These are phyloP conservation scores for Stenoptilia bipunctidactyla DNA, from an alignment of 2,888 invertebrate species.

Conservation along the genomic window DNA sequence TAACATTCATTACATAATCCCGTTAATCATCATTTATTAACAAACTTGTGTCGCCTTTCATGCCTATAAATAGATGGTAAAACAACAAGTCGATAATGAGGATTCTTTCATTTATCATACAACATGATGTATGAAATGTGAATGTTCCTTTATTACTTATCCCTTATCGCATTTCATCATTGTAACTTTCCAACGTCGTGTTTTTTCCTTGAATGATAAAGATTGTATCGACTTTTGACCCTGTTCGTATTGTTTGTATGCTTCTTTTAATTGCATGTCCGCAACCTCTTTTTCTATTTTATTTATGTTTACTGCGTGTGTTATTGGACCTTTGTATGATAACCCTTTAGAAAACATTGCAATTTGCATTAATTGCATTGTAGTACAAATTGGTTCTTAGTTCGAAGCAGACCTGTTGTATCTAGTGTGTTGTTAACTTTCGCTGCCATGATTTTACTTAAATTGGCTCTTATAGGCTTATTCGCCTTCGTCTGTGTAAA, in stretches of 20 bases:
- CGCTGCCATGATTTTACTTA: slow-evolving; percentile 42
- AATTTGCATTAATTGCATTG: neutral
- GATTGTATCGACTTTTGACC: slow-evolving; percentile 12
- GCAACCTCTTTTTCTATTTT: slow-evolving; percentile 19
- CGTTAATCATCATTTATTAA: no score
- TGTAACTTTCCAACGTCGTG: slow-evolving; percentile 2
- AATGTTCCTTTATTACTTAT: no score
- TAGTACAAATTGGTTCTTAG: neutral
- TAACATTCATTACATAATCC: no score
- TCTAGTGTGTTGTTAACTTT: neutral
- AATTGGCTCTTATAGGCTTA: slow-evolving; percentile 46
- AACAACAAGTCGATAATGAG: no score
- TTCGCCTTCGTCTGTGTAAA: slow-evolving; percentile 50
- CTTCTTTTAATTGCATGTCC: slow-evolving; percentile 23
- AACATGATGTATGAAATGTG: no score
- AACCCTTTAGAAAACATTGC: slow-evolving; percentile 16
- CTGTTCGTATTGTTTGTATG: slow-evolving; percentile 16
- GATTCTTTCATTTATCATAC: no score
- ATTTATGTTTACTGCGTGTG: slow-evolving; percentile 15
- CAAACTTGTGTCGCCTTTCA: no score
- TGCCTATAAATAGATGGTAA: no score
- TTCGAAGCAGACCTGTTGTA: neutral
- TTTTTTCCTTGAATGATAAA: slow-evolving; percentile 12
- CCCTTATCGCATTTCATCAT: neutral
- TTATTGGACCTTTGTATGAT: slow-evolving; percentile 11